Evolutionary conservation across 2,888 invertebrate genomes (phyloP).

Genomic region (Phyllotreta striolata): DNA sequence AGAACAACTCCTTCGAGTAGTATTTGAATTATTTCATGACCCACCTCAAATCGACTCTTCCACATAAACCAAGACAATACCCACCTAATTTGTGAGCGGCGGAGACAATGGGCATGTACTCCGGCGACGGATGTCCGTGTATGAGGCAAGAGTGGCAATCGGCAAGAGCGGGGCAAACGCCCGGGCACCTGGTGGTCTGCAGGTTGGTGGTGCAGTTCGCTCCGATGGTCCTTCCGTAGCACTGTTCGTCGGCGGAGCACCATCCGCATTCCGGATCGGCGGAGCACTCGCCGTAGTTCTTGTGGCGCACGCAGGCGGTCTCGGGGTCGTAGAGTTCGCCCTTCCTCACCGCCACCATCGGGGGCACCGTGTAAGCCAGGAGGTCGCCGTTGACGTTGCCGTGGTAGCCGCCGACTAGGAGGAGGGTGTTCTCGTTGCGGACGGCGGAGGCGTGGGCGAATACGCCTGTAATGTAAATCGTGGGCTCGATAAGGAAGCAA

Average conservation of each 20-base stretch:
- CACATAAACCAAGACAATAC: background rate
- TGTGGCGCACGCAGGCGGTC: slow-evolving; percentile 77
- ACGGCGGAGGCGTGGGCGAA: slow-evolving; percentile 89
- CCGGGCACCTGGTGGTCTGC: slow-evolving; percentile 84
- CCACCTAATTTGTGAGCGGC: slow-evolving; percentile 74
- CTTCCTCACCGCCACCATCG: slow-evolving; percentile 75
- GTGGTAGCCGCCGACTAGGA: slow-evolving; percentile 89
- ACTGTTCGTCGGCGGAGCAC: slow-evolving; percentile 78
- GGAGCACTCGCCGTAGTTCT: slow-evolving; percentile 79
- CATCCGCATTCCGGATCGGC: slow-evolving; percentile 94
- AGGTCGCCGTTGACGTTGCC: slow-evolving; percentile 91
- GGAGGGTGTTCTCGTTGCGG: slow-evolving; percentile 82
- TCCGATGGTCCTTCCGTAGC: slow-evolving; percentile 85
- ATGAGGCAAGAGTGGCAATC: slow-evolving; percentile 92
- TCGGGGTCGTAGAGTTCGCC: slow-evolving; percentile 75
- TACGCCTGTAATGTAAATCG: slow-evolving; percentile 63
- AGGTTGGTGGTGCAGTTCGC: slow-evolving; percentile 91
- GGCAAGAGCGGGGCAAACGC: slow-evolving; percentile 86
- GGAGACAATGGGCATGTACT: slow-evolving; percentile 61
- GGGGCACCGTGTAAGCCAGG: slow-evolving; percentile 85
- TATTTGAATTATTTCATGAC: too few relatives aligned
- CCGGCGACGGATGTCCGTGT: slow-evolving; percentile 71
- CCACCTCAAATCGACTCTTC: too few relatives aligned
- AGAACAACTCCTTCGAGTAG: too few relatives aligned
- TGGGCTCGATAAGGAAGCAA: background rate